phyloP scores from a whole-genome alignment of 2,888 invertebrate genomes.

The Callinectes sapidus region DNA sequence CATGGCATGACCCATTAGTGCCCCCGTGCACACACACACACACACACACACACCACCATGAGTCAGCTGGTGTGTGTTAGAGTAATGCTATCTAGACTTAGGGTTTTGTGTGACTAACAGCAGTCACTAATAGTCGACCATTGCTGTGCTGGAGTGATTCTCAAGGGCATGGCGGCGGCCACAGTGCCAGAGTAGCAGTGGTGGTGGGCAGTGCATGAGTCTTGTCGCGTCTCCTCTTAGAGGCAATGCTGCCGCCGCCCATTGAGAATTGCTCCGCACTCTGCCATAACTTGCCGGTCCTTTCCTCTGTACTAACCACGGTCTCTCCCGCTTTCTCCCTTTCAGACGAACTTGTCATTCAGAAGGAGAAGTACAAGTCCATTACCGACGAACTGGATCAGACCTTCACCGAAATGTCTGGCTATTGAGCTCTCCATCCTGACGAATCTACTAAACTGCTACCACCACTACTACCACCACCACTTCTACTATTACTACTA shows the following conservation, averaged over 20 bases:
- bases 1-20: background rate
- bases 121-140: conserved; percentile 43
- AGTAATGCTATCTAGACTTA: background rate
- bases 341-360: conserved; percentile 88
- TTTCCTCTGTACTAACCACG: conserved; percentile 60
- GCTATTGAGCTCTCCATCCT: conserved; percentile 84
- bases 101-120: conserved; percentile 24
- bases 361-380: conserved; percentile 95
- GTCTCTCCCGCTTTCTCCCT: conserved; percentile 74
- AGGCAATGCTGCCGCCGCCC: background rate
- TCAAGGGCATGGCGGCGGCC: conserved; percentile 22
- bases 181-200: background rate
- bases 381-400: conserved; percentile 98
- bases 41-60: background rate
- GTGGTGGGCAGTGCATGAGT: conserved; percentile 22
- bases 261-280: conserved; percentile 54
- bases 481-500: conserved; percentile 53
- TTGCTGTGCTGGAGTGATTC: conserved; percentile 45
- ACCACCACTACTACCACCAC: conserved; percentile 53
- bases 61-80: background rate
- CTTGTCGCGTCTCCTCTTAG: conserved; percentile 7
- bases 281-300: background rate
- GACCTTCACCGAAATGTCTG: conserved; percentile 97
- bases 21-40: background rate
- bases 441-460: conserved; percentile 62